Evolutionary conservation across 1,140 invertebrate genomes (phyloP).

Genomic region (Cotesia typhae): DNA sequence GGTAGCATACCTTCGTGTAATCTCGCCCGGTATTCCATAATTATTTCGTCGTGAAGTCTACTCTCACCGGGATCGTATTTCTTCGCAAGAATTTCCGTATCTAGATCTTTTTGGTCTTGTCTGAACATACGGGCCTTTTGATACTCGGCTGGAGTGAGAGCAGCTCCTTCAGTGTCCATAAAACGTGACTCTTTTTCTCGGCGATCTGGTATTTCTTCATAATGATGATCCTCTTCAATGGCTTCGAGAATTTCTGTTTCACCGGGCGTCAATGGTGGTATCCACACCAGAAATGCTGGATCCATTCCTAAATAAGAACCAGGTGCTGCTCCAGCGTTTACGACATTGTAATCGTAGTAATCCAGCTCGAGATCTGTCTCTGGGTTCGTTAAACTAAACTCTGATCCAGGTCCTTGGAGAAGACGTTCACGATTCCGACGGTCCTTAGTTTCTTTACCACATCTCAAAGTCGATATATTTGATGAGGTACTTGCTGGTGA

Average conservation of each 20-base stretch:
- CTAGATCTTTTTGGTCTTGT: conserved; percentile 33
- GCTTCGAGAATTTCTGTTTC: conserved; percentile 46
- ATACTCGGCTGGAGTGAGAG: conserved; percentile 54
- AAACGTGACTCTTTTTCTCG: conserved; percentile 10
- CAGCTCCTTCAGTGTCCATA: conserved; percentile 52
- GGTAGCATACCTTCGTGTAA: conserved; percentile 57
- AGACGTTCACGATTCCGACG: conserved; percentile 76
- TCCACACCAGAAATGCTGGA: conserved; percentile 86
- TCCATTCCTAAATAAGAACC: conserved; percentile 87
- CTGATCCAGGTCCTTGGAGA: conserved; percentile 74
- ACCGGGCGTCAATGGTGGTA: conserved; percentile 74
- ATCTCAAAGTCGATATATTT: conserved; percentile 61
- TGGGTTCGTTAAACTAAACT: conserved; percentile 78
- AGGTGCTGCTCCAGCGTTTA: conserved; percentile 80
- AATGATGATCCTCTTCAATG: conserved; percentile 43
- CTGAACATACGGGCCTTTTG: conserved; percentile 40
- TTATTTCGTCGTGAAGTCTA: conserved; percentile 54
- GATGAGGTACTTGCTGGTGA: conserved; percentile 73
- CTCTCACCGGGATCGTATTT: conserved; percentile 43
- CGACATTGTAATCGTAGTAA: conserved; percentile 89
- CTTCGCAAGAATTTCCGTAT: conserved; percentile 32
- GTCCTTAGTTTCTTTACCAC: conserved; percentile 79
- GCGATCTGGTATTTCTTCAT: conserved; percentile 40
- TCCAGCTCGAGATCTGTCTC: conserved; percentile 83
- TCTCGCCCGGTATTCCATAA: conserved; percentile 53